Base-by-base conservation (phyloP, 2,888 invertebrate genomes). In the Ophion slaviceki region DNA sequence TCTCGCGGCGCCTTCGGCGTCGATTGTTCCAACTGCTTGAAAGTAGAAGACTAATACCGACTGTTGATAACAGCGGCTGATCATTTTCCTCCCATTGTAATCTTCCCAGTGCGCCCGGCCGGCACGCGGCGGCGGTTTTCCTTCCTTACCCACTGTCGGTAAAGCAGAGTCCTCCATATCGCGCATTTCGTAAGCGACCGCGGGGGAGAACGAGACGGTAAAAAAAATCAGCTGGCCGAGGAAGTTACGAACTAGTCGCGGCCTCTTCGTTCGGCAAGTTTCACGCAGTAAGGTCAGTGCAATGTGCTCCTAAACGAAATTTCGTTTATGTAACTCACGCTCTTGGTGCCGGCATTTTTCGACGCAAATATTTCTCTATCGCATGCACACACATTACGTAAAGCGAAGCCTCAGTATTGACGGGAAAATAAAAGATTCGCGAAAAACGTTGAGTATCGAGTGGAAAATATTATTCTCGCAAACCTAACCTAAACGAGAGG, bases 191-290 rank as follows among this genome's bases (percentile, higher is more conserved):
- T 17, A 14, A 3, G 53, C 53, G 17, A 53, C 17, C 7, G 82
- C 79, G 74, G 82, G 59, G 70, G 71, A 70, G 24, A 24, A 28
- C 20, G 67, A 67, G 53, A 53, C 32, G 32, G 40, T 36, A 67
- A 71, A 78, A 85, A 59, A 84, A 77, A 68, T 57, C 79, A 85
- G 85, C 79, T 85, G 79, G 79, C 71, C 62, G 71, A 59, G 75
- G 74, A 66, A 82, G 85, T 32, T 66, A 40, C 71, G 66, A 70
- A 71, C 79, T 61, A 82, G 78, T 75, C 74, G 80, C 64, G 72
- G 66, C 87, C 87, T 89, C 87, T 91, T 90, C 88, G 88, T 70
- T 85, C 89, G 88, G 87, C 87, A 85, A 87, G 83, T 89, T 89
- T 89, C 85, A 83, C 85, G 85, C 78, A 84, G 78, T 80, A 88